A percentile compares a stretch with the other conserved stretches of the same genome.
Conservation (phyloP, 2,888 invertebrate species). For the Willowsia nigromaculata region DNA sequence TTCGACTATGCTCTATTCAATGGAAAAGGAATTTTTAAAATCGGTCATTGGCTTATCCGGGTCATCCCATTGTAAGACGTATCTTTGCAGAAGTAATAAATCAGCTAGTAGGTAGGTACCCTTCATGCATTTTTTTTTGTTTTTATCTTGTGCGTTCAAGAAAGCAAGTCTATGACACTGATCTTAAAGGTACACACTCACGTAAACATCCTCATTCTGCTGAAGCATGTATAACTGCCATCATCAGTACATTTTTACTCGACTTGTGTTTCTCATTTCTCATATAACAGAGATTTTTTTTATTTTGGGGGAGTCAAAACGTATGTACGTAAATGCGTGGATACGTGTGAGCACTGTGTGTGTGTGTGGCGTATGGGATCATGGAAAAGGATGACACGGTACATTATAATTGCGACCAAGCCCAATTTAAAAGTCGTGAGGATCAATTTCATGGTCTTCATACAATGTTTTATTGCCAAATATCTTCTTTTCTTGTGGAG, state of each 20-base stretch:
- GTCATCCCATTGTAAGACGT: conserved; percentile 39
- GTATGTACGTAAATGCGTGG: conserved; percentile 23
- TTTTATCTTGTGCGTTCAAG: conserved; percentile 6
- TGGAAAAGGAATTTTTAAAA: no score
- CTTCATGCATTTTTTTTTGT: conserved; percentile 21
- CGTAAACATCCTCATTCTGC: not conserved
- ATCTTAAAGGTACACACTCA: not conserved
- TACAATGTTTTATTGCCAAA: conserved; percentile 74
- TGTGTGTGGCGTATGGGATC: conserved; percentile 69
- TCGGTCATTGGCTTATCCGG: no score
- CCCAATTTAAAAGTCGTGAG: conserved; percentile 72
- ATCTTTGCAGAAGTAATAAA: conserved; percentile 61
- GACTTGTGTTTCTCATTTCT: not conserved
- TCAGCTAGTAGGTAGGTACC: conserved; percentile 48
- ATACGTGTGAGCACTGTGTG: conserved; percentile 45
- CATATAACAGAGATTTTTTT: conserved; percentile 1
- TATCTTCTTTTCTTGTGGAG: conserved; percentile 32
- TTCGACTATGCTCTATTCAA: no score
- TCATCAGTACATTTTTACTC: not conserved
- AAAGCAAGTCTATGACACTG: conserved; percentile 4
- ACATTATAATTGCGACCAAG: conserved; percentile 69
- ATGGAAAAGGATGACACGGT: conserved; percentile 70
- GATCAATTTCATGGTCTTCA: conserved; percentile 77
- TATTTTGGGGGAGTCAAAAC: not conserved
- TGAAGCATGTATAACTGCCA: not conserved